Evolutionary conservation across 2,888 invertebrate genomes (phyloP), one percentile per base, ranked within the genome.

Genomic region (Drosophila barbarae): DNA sequence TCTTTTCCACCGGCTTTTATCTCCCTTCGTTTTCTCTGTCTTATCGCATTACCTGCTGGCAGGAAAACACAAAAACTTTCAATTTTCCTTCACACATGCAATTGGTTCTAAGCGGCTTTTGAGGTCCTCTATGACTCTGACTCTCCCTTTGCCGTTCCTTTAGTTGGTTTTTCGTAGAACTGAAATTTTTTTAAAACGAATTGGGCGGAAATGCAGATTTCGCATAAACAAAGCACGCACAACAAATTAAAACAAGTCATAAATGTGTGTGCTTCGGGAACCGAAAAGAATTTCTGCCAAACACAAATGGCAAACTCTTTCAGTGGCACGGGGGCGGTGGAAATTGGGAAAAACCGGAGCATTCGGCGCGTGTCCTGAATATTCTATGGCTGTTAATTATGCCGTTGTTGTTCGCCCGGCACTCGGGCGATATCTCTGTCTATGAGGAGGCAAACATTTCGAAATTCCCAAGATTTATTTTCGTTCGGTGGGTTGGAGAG

Each of bases 331-430:
- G 28, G 28, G 36, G 18, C 36, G 18, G 34, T 23, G 67, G 35
- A 32, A 38, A 36, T 34, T 23, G 30, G 66, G 42, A 44, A 61
- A 59, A 59, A 56, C 49, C 64, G 78, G 73, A 74, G 72, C 52
- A 51, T 56, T 69, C 69, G 50, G 60, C 59, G 71, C 81, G 81
- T 81, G 81, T 67, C 66, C 65, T 56, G 81, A 68, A 81, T 85
- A 78, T 78, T 84, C 81, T 84, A 84, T 85, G 81, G 71, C 76
- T 81, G 78, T 80, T 81, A 81, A 81, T 81, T 81, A 84, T 84
- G 65, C 64, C 71, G 65, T 73, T 64, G 52, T 46, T 50, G 41
- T 9, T 18, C 55, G 46, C 30, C 30, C 46, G 28, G 46, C 50
- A 49, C 63, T 68, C 32, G 23, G 36, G 41, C 55, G 46, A 56